Evolutionary conservation across 2,888 invertebrate species (phyloP).

Genomic region (Fragum fragum): DNA sequence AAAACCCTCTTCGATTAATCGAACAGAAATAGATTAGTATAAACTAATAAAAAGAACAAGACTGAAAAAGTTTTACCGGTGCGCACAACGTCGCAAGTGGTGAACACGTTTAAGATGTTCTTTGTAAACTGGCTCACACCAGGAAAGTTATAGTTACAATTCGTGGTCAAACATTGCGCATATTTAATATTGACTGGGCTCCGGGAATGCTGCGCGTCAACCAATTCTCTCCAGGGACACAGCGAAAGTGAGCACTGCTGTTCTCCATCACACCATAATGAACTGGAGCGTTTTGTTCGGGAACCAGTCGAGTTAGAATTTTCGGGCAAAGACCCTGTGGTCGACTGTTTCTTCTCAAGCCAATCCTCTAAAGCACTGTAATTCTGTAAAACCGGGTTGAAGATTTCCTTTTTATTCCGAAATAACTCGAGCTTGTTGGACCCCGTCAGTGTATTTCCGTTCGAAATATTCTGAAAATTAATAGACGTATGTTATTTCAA

Average conservation of each 20-base stretch:
- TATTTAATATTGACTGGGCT: conserved; percentile 7
- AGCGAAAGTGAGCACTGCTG: conserved; percentile 7
- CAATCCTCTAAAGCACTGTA: neutral
- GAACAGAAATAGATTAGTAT: too few relatives aligned
- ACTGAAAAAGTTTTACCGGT: neutral
- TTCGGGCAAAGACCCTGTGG: neutral
- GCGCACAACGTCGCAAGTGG: neutral
- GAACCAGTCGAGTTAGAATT: neutral
- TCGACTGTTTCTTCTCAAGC: neutral
- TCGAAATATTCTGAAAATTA: too few relatives aligned
- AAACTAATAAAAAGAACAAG: too few relatives aligned
- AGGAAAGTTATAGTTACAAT: conserved; percentile 5
- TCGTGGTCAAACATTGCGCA: neutral
- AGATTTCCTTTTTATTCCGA: neutral
- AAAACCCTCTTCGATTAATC: too few relatives aligned
- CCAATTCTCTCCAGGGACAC: conserved; percentile 13
- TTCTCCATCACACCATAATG: conserved; percentile 3
- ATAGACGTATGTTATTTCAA: too few relatives aligned
- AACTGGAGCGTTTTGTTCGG: conserved; percentile 1
- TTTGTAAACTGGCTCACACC: neutral
- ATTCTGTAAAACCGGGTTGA: neutral
- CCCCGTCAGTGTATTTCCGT: neutral
- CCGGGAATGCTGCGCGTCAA: neutral
- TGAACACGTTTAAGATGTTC: neutral
- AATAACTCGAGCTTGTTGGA: neutral